Evolutionary conservation across 2,113 vertebrate genomes (phyloP).

Genomic region (Chaetodon trifascialis): DNA sequence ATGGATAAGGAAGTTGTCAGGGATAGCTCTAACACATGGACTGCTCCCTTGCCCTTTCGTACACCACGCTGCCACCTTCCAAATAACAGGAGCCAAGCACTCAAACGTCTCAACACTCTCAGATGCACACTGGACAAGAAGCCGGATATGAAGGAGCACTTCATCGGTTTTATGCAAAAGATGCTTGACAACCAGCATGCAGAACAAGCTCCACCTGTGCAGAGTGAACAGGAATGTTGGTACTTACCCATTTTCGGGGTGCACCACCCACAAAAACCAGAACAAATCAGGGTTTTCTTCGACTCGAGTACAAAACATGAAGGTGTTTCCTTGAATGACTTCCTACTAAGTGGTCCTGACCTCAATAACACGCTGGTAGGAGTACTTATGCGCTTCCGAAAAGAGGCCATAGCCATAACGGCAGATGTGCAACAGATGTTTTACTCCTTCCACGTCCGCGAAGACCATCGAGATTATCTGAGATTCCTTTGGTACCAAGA

Average conservation of each 20-base stretch:
- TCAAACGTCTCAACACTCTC: neutral
- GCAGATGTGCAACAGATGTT: constrained; percentile 7
- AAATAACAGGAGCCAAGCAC: neutral
- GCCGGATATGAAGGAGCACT: neutral
- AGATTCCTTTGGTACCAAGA: neutral
- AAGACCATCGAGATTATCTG: neutral
- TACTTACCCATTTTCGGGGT: neutral
- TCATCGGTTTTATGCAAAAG: too few relatives aligned
- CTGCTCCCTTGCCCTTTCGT: neutral
- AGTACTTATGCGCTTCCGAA: neutral
- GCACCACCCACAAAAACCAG: too few relatives aligned
- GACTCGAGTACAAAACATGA: too few relatives aligned
- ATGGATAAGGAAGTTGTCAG: neutral
- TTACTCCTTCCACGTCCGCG: neutral
- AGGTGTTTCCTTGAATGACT: neutral
- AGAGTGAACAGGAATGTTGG: neutral
- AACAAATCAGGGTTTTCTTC: too few relatives aligned
- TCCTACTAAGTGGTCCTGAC: neutral
- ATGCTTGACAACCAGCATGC: neutral
- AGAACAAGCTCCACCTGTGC: neutral
- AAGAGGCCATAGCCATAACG: neutral
- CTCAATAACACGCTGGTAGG: neutral
- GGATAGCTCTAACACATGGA: neutral
- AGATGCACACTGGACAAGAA: neutral
- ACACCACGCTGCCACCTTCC: neutral